A percentile compares a stretch with the other conserved stretches of the same genome.
These are phyloP conservation scores for Melipona quadrifasciata DNA, from an alignment of 1,140 invertebrate species.

Conservation along the genomic window DNA sequence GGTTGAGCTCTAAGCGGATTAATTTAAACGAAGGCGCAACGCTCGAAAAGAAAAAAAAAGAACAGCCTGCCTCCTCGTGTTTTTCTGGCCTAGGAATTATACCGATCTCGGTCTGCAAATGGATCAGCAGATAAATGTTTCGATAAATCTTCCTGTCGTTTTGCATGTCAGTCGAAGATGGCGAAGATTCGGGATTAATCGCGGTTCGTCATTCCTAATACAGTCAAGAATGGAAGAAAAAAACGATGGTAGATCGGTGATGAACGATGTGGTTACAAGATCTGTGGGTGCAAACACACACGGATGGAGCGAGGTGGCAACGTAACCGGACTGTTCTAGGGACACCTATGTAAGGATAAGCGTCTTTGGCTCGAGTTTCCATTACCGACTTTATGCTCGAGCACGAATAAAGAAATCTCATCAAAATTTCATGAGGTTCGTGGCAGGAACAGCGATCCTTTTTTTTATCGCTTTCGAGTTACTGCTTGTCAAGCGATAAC, in stretches of 20 bases:
- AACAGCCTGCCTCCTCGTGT: too few relatives aligned
- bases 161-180: background rate
- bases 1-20: background rate
- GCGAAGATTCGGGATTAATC: slow-evolving; percentile 25
- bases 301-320: slow-evolving; percentile 38
- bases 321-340: background rate
- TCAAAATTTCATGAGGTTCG: slow-evolving; percentile 30
- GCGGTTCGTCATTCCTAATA: slow-evolving; percentile 35
- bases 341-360: slow-evolving; percentile 38
- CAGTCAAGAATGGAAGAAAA: slow-evolving; percentile 24
- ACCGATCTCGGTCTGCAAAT: background rate
- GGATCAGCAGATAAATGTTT: background rate
- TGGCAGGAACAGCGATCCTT: background rate
- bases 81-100: background rate
- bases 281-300: slow-evolving; percentile 57
- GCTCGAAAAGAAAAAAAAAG: background rate
- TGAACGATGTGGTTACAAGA: slow-evolving; percentile 56
- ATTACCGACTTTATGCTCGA: background rate
- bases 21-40: background rate
- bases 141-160: slow-evolving; percentile 7
- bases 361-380: slow-evolving; percentile 8
- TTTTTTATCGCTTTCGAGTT: background rate
- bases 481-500: background rate
- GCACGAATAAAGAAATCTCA: slow-evolving; percentile 32
- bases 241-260: slow-evolving; percentile 37